Evolutionary conservation across 92 coral and sea anemone genomes (phyloP), one percentile per base, ranked within the genome.

Genomic region (Umimayanthus kanabou): DNA sequence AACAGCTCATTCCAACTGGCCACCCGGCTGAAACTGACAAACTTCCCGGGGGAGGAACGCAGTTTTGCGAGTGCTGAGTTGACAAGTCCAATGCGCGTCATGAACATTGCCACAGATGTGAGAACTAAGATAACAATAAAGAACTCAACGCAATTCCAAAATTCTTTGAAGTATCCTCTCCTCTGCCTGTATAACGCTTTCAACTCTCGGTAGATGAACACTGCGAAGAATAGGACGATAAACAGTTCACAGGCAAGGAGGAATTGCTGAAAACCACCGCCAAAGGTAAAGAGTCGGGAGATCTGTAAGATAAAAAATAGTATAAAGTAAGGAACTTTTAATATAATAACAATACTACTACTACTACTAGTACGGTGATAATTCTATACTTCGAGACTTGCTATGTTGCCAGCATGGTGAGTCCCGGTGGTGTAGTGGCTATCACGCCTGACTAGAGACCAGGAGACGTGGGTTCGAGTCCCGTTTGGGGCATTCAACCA

Each of bases 81-180:
- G 39, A 96, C 96, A 80, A 95, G 84, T 71, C 91, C 84, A 6
- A 93, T 42, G 6, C 99, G 94, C 75, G 93, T 90, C 79, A 96
- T 89, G 80, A 96, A 96, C 95, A 96, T 93, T 8, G 89, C 94
- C 28, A 96, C 93, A 45, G 95, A 89, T 6, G 94, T 87, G 73
- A 93, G 87, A 39, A 93, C 96, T 65, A 95, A 73, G 23, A 93
- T 58, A 40, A 95, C 95, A 85, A 96, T 84, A 26, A 74, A 10
- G 58, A 92, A 92, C 81, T 96, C 98, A n/a, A 96, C 65, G 26
- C 90, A 88, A 85, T 95, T 95, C 99, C 99, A 96, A 79, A 96
- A 92, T 49, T 91, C 94, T 79, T 81, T 93, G 82, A 96, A 93
- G 79, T 96, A 96, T 6, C 80, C 86, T 88, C 84, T 93, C 75